A percentile compares a stretch with the other conserved stretches of the same genome.
Conservation (phyloP, 2,888 invertebrate species). For the Pseudococcus viburni region DNA sequence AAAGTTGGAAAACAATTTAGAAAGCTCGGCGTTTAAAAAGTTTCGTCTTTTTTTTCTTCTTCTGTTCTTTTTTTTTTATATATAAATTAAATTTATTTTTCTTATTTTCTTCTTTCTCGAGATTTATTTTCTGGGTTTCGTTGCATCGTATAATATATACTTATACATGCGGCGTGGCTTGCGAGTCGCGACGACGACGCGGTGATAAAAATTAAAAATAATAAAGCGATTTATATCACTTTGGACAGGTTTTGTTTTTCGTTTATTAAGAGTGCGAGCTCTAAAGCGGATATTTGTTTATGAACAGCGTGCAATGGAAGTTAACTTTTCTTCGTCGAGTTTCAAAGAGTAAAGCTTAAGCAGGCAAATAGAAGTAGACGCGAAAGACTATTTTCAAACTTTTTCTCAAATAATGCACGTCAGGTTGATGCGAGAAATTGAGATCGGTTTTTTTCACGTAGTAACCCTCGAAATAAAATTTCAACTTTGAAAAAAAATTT, state of each 20-base stretch:
- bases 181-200: not conserved
- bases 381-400: not conserved
- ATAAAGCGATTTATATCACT: constrained; percentile 46
- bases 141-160: not conserved
- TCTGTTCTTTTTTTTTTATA: not conserved
- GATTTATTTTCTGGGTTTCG: constrained; percentile 17
- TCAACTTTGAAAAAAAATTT: too few species aligned
- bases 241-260: constrained; percentile 30
- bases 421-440: too few species aligned
- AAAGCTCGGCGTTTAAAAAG: constrained; percentile 35
- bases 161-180: not conserved
- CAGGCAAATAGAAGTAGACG: not conserved
- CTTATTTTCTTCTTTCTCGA: constrained; percentile 1
- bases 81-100: constrained; percentile 43
- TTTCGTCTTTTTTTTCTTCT: not conserved
- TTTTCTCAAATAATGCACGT: not conserved
- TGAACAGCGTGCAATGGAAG: not conserved
- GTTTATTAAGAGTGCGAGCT: constrained; percentile 12
- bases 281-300: constrained; percentile 17
- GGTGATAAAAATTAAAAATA: constrained; percentile 36
- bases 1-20: constrained; percentile 48
- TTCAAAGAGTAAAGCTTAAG: not conserved
- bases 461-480: too few species aligned
- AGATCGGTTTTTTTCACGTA: too few species aligned
- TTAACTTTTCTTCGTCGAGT: not conserved